These are phyloP conservation scores for Aplysina aerophoba DNA, from an alignment of 37 sponge, comb jelly and placozoan species.

Conservation along the genomic window DNA sequence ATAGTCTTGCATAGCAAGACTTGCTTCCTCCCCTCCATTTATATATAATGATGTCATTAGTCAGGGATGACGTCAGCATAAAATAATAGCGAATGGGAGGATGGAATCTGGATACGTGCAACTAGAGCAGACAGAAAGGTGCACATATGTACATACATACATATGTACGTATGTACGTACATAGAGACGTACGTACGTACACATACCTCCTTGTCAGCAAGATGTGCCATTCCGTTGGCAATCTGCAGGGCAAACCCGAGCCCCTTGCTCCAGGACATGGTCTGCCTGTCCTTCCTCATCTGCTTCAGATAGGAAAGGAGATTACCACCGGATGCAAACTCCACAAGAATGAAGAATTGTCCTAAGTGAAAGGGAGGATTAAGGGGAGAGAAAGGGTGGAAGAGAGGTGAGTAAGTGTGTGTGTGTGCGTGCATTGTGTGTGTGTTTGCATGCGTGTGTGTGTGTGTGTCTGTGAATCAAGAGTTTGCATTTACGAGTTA, in stretches of 20 bases:
- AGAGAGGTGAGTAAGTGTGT: too few relatives aligned
- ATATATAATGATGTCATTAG: too few relatives aligned
- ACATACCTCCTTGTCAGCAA: conserved; percentile 10
- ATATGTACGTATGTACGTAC: neutral
- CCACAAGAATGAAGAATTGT: conserved; percentile 9
- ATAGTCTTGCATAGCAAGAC: too few relatives aligned
- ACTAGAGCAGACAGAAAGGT: too few relatives aligned
- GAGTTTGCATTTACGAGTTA: neutral
- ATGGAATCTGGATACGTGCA: too few relatives aligned
- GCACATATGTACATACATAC: too few relatives aligned
- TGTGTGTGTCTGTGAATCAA: neutral
- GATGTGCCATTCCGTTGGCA: conserved; percentile 1
- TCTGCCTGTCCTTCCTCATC: neutral
- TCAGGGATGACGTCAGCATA: too few relatives aligned
- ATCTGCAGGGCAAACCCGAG: conserved; percentile 10
- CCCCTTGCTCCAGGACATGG: conserved; percentile 18
- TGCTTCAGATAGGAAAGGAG: neutral
- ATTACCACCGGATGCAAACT: neutral
- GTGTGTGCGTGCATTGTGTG: too few relatives aligned
- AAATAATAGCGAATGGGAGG: too few relatives aligned
- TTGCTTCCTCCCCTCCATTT: too few relatives aligned
- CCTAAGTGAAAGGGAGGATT: neutral
- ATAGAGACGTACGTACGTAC: neutral
- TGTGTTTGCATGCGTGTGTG: too few relatives aligned
- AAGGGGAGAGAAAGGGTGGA: too few relatives aligned